A percentile compares a stretch with the other conserved stretches of the same genome.
These are phyloP conservation scores for Drosophila bocqueti DNA, from an alignment of 1,140 invertebrate genomes.

Conservation along the genomic window DNA sequence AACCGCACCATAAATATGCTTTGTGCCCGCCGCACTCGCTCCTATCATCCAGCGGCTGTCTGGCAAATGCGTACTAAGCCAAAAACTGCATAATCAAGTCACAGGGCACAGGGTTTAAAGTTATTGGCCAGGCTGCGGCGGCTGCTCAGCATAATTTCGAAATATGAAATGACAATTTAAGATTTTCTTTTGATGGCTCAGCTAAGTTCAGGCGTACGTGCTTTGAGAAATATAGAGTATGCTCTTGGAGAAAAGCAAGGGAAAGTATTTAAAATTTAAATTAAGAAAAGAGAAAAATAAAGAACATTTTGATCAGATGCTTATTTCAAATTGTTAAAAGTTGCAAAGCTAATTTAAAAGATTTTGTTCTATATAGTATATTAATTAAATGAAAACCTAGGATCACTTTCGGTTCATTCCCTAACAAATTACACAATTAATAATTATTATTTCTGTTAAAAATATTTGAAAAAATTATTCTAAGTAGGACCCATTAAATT, in stretches of 20 bases:
- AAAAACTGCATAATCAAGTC: slow-evolving; percentile 70
- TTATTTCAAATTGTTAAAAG: too few species aligned
- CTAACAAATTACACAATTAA: too few species aligned
- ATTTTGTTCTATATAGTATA: too few species aligned
- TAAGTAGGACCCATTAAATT: too few species aligned
- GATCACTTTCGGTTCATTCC: too few species aligned
- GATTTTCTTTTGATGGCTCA: slow-evolving; percentile 48
- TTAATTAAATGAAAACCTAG: too few species aligned
- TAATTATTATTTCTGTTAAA: too few species aligned
- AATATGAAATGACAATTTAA: slow-evolving; percentile 69
- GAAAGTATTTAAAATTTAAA: slow-evolving; percentile 12
- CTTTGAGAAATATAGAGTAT: slow-evolving; percentile 15
- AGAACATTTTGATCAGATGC: too few species aligned
- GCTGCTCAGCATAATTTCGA: slow-evolving; percentile 45
- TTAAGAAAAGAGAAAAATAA: slow-evolving; percentile 1
- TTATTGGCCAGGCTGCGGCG: slow-evolving; percentile 12
- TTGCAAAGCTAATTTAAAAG: too few species aligned
- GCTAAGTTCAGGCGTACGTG: slow-evolving; percentile 50
- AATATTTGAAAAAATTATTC: too few species aligned
- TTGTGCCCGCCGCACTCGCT: slow-evolving; percentile 45
- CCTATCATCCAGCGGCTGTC: slow-evolving; percentile 25
- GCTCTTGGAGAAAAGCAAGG: background rate
- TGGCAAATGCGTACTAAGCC: slow-evolving; percentile 48
- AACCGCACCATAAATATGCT: slow-evolving; percentile 72
- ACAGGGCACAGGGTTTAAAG: slow-evolving; percentile 51